A percentile compares a stretch with the other conserved stretches of the same genome.
Evolutionary conservation across 2,113 vertebrate genomes (phyloP).

Genomic region (Rhineura floridana): DNA sequence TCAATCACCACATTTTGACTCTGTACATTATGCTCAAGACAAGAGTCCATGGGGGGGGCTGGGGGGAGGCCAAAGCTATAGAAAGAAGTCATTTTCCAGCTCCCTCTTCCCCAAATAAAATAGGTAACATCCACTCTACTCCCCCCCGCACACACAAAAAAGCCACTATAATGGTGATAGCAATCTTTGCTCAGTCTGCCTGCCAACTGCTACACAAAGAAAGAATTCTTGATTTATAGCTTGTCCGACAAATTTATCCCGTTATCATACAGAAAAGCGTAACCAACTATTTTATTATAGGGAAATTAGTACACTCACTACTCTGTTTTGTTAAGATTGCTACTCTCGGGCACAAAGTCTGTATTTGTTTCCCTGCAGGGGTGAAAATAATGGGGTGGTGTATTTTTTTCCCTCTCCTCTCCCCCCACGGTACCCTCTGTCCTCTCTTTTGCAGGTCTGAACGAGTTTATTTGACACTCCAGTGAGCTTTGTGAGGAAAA

Average conservation of each 20-base stretch:
- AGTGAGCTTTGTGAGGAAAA: slow-evolving; percentile 89
- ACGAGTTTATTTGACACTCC: slow-evolving; percentile 94
- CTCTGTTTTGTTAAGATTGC: slow-evolving; percentile 79
- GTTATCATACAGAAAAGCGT: slow-evolving; percentile 60
- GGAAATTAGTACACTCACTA: slow-evolving; percentile 25
- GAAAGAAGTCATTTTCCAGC: not conserved
- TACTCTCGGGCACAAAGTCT: slow-evolving; percentile 85
- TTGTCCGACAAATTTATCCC: slow-evolving; percentile 32
- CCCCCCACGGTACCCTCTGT: slow-evolving; percentile 48
- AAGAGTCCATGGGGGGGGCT: too few species aligned
- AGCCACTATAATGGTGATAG: not conserved
- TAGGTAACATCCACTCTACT: not conserved
- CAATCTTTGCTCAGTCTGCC: not conserved
- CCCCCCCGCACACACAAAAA: not conserved
- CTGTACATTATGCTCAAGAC: not conserved
- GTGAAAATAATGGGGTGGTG: slow-evolving; percentile 89
- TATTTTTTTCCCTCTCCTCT: slow-evolving; percentile 42
- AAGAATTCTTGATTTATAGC: not conserved
- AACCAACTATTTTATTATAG: slow-evolving; percentile 35
- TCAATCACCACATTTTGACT: not conserved
- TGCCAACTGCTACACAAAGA: not conserved
- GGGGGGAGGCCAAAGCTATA: not conserved
- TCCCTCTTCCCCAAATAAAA: not conserved
- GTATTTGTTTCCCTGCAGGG: slow-evolving; percentile 86
- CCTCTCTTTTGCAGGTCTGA: slow-evolving; percentile 76